A percentile compares a stretch with the other conserved stretches of the same genome.
Evolutionary conservation across 2,113 vertebrate genomes (phyloP).

Genomic region (Platichthys flesus): DNA sequence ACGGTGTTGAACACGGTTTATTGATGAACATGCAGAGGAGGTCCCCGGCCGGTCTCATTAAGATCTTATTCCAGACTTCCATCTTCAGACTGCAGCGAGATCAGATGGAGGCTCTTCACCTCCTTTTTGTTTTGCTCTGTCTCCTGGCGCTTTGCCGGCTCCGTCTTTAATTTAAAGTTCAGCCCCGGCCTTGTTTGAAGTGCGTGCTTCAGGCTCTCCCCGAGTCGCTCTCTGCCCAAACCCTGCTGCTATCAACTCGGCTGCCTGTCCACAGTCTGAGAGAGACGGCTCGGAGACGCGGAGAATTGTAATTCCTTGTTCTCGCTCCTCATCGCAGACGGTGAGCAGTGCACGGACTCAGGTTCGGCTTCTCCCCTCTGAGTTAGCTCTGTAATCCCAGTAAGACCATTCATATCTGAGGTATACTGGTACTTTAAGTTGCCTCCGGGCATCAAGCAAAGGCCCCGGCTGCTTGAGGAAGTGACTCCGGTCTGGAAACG

Average conservation of each 20-base stretch:
- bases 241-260: conserved; percentile 47
- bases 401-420: conserved; percentile 41
- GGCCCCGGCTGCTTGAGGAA: no score
- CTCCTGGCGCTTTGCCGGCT: conserved; percentile 25
- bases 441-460: no score
- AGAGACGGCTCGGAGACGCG: conserved; percentile 8
- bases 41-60: conserved; percentile 30
- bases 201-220: conserved; percentile 57
- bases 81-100: conserved; percentile 36
- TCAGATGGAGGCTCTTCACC: conserved; percentile 8
- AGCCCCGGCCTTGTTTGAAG: conserved; percentile 52
- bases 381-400: conserved; percentile 40
- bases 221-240: conserved; percentile 33
- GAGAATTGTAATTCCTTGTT: conserved; percentile 60
- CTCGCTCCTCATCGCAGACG: conserved; percentile 17
- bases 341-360: background rate
- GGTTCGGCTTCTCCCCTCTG: conserved; percentile 19
- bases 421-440: conserved; percentile 33
- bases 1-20: conserved; percentile 26
- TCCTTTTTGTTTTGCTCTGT: conserved; percentile 21
- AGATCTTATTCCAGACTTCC: conserved; percentile 44
- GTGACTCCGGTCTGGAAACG: no score
- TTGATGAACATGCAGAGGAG: conserved; percentile 41
- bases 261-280: conserved; percentile 49
- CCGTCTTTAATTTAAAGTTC: conserved; percentile 51